phyloP scores from a whole-genome alignment of 2,113 vertebrate genomes.

The Calcarius ornatus region DNA sequence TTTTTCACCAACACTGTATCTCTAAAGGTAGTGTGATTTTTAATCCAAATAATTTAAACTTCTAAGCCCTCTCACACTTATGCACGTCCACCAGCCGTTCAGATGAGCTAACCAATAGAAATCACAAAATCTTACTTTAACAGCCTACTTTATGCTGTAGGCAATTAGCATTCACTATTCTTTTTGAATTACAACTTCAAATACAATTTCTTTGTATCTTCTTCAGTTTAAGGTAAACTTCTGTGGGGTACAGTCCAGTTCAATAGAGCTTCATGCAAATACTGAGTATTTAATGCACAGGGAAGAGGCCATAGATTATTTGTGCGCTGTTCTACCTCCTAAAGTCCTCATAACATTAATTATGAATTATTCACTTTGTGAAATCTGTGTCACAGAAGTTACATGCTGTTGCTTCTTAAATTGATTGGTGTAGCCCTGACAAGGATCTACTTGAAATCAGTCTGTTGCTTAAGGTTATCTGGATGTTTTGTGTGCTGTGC shows the following conservation, averaged over 20 bases:
- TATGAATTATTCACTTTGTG: background rate
- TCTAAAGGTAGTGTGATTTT: background rate
- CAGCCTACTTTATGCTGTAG: background rate
- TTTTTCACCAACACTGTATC: accelerated
- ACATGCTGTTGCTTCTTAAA: background rate
- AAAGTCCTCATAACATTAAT: background rate
- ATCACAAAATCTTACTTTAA: background rate
- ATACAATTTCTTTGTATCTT: background rate
- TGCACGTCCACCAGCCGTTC: background rate
- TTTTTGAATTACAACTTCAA: background rate
- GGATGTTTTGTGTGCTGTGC: background rate
- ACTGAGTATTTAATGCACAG: background rate
- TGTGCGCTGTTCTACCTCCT: background rate
- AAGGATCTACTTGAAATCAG: background rate
- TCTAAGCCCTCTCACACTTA: background rate
- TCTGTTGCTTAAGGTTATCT: background rate
- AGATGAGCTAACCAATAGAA: background rate
- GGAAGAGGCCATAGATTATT: background rate
- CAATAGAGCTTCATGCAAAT: background rate
- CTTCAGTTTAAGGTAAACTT: background rate
- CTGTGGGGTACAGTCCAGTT: background rate
- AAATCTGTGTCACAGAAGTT: background rate
- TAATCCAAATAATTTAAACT: background rate
- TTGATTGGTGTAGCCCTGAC: background rate
- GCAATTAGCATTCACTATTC: background rate